Percentiles rank a stretch among this genome's conserved stretches.
phyloP scores from a whole-genome alignment of 2,113 vertebrate species.

The Neolamprologus falcicula region DNA sequence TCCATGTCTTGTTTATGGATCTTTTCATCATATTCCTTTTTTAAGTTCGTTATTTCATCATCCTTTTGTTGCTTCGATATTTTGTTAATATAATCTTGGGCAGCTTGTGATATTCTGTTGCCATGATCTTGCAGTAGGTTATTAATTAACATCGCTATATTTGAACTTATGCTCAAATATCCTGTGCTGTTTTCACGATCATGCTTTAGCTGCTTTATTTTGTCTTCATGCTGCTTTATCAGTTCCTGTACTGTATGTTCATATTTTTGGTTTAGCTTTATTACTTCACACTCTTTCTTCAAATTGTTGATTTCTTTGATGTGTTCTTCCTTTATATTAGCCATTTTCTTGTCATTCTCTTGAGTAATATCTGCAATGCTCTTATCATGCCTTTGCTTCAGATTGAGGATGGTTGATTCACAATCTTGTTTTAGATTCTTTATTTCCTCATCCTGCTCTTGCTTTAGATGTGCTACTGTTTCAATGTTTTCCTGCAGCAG shows the following conservation, averaged over 20 bases:
- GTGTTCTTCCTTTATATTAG: rapidly evolving
- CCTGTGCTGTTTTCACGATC: rapidly evolving
- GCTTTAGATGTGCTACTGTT: rapidly evolving
- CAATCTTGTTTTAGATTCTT: rapidly evolving
- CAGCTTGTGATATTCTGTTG: neutral
- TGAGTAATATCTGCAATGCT: rapidly evolving
- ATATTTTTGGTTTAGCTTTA: rapidly evolving
- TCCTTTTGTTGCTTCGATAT: rapidly evolving
- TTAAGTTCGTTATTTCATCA: rapidly evolving
- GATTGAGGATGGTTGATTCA: rapidly evolving
- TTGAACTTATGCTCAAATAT: rapidly evolving
- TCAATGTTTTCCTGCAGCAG: rapidly evolving
- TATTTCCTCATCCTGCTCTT: rapidly evolving
- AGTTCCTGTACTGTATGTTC: rapidly evolving
- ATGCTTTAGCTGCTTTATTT: rapidly evolving
- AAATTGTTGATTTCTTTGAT: rapidly evolving
- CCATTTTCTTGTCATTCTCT: neutral
- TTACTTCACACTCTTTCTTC: neutral
- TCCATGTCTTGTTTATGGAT: rapidly evolving
- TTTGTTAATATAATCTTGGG: rapidly evolving
- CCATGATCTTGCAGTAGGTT: neutral
- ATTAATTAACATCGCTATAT: rapidly evolving
- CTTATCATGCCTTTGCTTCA: rapidly evolving
- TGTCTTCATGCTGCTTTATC: rapidly evolving
- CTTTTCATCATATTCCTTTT: rapidly evolving